Base-by-base conservation (phyloP, 2,113 vertebrate species). In the Microtus montanus region DNA sequence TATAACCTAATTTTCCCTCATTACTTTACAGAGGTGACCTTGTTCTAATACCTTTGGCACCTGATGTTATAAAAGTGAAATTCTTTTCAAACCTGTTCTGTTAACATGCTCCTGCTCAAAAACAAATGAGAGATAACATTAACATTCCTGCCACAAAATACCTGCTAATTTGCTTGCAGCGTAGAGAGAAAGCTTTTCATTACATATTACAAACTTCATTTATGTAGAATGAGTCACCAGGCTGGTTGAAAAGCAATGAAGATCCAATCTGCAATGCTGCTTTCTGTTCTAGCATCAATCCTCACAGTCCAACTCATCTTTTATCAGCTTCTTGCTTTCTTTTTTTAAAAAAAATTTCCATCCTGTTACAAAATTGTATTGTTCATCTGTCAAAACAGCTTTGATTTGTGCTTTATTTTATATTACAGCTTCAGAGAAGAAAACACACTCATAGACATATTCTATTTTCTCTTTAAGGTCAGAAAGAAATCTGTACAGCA, bases 141-240 rank as follows among this genome's bases (percentile, higher is more conserved):
- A 98, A 97, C 97, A 98, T 98, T 98, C 98, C 97, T 97, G 88
- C 97, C 96, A 98, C 97, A 98, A 98, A 98, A 98, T 97, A 97
- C 95, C 96, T 97, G 92, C 93, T 98, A 98, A 98, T 99, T 98
- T 98, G 96, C 98, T 98, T 98, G 96, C 96, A 97, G 98, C 97
- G 96, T 97, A 97, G 97, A 98, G 97, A 98, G 98, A 98, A 98
- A 98, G 98, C 98, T 98, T 98, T 98, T 98, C 98, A 98, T 98
- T 98, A 98, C 97, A 97, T 98, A 98, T 98, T 98, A 98, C 98
- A 99, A 98, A 98, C 98, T 98, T 98, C 98, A 98, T 98, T 99
- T 98, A 93, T 97, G 98, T 97, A 96, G 96, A 97, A 98, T 98
- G 98, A 98, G 97, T 98, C 98, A 98, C 97, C 90, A 96, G 95